phyloP scores from a whole-genome alignment of 2,888 invertebrate species.

The Caenorhabditis drosophilae region DNA sequence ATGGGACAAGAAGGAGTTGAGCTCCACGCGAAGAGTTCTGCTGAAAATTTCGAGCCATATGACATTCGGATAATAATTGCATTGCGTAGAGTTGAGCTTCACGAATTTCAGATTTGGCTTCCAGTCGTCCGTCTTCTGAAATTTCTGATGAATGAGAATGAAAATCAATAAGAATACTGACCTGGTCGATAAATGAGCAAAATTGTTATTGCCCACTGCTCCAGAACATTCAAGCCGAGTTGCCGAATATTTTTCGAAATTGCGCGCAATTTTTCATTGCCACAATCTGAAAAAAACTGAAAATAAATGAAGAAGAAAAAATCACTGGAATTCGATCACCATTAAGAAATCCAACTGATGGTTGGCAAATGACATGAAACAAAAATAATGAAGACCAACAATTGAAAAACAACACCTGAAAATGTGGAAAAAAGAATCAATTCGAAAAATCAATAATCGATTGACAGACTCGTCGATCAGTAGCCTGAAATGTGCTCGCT shows the following conservation, averaged over 20 bases:
- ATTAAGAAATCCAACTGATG: slow-evolving; percentile 11
- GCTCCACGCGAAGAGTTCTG: slow-evolving; percentile 2
- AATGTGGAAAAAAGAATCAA: background rate
- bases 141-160: background rate
- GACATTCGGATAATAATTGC: slow-evolving; percentile 24
- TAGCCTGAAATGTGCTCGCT: slow-evolving; percentile 9
- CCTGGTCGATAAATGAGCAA: slow-evolving; percentile 43
- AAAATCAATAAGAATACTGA: slow-evolving; percentile 2
- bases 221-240: slow-evolving; percentile 41
- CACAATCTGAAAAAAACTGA: slow-evolving; percentile 13
- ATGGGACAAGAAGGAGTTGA: slow-evolving; percentile 17
- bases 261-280: slow-evolving; percentile 24
- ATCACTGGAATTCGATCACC: slow-evolving; percentile 1
- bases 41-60: slow-evolving; percentile 10
- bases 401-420: slow-evolving; percentile 41
- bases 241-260: slow-evolving; percentile 13
- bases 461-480: slow-evolving; percentile 14
- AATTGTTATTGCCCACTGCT: slow-evolving; percentile 49
- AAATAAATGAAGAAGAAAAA: background rate
- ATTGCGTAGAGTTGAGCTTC: slow-evolving; percentile 18
- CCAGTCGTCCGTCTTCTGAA: slow-evolving; percentile 31
- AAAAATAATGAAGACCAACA: slow-evolving; percentile 46
- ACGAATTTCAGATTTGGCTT: slow-evolving; percentile 15
- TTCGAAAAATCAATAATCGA: background rate
- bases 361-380: slow-evolving; percentile 18